A percentile compares a stretch with the other conserved stretches of the same genome.
phyloP scores from a whole-genome alignment of 2,888 invertebrate genomes.

The Agrotis segetum region DNA sequence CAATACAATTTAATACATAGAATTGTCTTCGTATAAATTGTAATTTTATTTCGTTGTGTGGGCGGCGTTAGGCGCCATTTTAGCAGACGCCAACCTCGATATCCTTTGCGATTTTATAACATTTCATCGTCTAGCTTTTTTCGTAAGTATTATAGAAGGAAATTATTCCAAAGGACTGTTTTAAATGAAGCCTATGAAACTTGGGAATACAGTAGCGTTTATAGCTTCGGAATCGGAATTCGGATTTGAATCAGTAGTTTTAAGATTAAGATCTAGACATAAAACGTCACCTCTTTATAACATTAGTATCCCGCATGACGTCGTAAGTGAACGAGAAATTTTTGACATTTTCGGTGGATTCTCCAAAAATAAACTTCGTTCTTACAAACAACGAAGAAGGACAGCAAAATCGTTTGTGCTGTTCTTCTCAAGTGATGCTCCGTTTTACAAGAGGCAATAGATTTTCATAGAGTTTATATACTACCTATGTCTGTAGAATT shows the following conservation, averaged over 20 bases:
- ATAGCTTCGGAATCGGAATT: not conserved
- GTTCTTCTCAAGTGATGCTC: too few species aligned
- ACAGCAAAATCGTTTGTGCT: too few species aligned
- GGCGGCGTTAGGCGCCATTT: slow-evolving; percentile 50
- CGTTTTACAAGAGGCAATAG: too few species aligned
- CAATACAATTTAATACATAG: slow-evolving; percentile 38
- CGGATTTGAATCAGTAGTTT: not conserved
- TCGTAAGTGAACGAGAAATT: too few species aligned
- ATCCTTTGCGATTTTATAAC: slow-evolving; percentile 30
- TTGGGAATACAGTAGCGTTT: too few species aligned
- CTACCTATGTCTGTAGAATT: too few species aligned
- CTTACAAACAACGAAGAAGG: too few species aligned
- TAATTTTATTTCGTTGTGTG: slow-evolving; percentile 55
- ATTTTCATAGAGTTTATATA: too few species aligned
- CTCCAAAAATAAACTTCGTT: too few species aligned
- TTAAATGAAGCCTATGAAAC: not conserved
- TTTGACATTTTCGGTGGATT: too few species aligned
- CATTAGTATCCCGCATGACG: too few species aligned
- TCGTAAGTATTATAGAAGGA: not conserved
- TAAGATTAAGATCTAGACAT: not conserved
- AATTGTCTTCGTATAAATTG: slow-evolving; percentile 42
- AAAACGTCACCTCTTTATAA: not conserved
- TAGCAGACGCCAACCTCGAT: slow-evolving; percentile 40
- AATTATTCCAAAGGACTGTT: not conserved
- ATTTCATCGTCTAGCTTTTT: slow-evolving; percentile 18